Evolutionary conservation across 2,888 invertebrate species (phyloP), one percentile per base, ranked within the genome.

Genomic region (Hofmannophila pseudospretella): DNA sequence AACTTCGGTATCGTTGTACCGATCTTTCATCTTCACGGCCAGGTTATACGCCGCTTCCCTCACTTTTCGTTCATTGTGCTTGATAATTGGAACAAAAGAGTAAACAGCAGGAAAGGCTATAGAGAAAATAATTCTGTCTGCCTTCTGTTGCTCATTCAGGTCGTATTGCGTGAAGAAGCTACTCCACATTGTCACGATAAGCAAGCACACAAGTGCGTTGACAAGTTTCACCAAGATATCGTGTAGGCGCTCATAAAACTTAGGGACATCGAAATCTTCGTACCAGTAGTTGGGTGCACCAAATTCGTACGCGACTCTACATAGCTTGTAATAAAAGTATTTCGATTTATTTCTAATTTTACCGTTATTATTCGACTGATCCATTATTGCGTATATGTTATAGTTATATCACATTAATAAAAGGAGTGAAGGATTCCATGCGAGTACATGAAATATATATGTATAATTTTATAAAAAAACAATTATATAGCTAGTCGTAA

Each of bases 1-100:
- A 4, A 73, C 53, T 2, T 49, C 41, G 0, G 38, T 33, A 35
- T 78, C 68, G 30, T 70, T 76, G 39, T 65, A 49, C 0, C 51
- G 35, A 2, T 36, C 36, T 37, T 73, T 76, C 5, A 51, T 30
- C 0, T 9, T 14, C 3, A 49, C 38, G 1, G 34, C 30, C 13
- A 54, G 10, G 4, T 38, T 35, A 5, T 27, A 29, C 4, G 48
- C 4, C 0, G 47, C 8, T 3, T 31, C 20, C 4, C 26, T 42
- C 1, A 47, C 31, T 2, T 35, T 31, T 0, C 28, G 25, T 25
- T 20, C 28, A 7, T 50, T 16, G 4, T 36, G 23, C 3, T 10
- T 25, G 0, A 46, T 7, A 7, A 7, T 28, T 1, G 39, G 8
- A 0, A 41, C 19, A 16, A 35, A 42, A 4, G 26, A 13, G 12